Evolutionary conservation across 1,140 invertebrate species (phyloP), one percentile per base, ranked within the genome.

Genomic region (Heliothis virescens): DNA sequence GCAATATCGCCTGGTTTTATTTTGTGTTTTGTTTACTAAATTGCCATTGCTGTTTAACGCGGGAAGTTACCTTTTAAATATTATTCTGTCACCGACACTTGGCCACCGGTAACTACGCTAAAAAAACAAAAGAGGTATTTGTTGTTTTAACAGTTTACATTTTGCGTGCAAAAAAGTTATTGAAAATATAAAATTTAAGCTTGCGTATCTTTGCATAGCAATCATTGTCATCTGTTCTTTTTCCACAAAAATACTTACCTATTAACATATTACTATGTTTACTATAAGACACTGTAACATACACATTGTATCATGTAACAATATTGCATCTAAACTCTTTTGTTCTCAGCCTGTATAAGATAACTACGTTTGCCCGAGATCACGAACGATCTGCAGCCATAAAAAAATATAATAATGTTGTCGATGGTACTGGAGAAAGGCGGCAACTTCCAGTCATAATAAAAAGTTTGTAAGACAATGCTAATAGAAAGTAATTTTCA

Each of bases 381-480:
- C 29, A 11, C 50, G 29, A 18, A 65, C 18, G 1, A 34, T 16
- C 41, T 18, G 11, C 47, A 41, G 16, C 21, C n/a, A n/a, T 55
- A 15, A 34, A 53, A n/a, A 57, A 57, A 72, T n/a, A 53, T 53
- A 57, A 72, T 15, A 62, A 50, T 4, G 18, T 60, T 50, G 59
- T 47, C 73, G 12, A 63, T 75, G 72, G 29, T 52, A 26, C 47
- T 18, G 59, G 73, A 75, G 73, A 75, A 75, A 75, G 73, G 73
- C 48, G 59, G 47, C 18, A 52, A 41, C 47, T 63, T 63, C 41
- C 72, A 62, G 41, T 52, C 16, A 21, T 75, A 34, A 63, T 75
- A 75, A 75, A 75, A 75, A 75, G 29, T 10, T 11, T 60, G 7
- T 48, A 18, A 62, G 16, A 75, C 73, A 75, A 62, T 63, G 69